A percentile compares a stretch with the other conserved stretches of the same genome.
Conservation (phyloP, 2,113 vertebrate species). For the Saguinus midas region DNA sequence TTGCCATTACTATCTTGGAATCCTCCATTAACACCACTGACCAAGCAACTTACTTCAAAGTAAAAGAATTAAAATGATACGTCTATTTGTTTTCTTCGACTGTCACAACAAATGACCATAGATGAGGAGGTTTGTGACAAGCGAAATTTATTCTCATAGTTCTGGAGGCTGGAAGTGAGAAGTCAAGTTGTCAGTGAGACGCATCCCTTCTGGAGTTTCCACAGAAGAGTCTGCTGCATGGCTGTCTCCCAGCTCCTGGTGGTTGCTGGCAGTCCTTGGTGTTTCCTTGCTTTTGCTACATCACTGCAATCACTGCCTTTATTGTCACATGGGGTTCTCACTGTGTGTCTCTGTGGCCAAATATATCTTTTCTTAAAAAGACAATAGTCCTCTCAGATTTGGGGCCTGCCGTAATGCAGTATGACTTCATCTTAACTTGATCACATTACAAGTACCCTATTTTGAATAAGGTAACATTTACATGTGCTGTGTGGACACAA, state of each 20-base stretch:
- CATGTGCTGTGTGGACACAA: not conserved
- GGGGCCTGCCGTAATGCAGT: not conserved
- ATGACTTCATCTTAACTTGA: not conserved
- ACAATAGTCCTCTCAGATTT: not conserved
- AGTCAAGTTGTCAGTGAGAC: not conserved
- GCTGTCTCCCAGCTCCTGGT: not conserved
- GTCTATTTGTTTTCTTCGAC: accelerated
- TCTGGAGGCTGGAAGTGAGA: not conserved
- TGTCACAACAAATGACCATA: not conserved
- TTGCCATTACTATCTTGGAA: not conserved
- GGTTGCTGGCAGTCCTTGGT: not conserved
- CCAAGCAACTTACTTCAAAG: not conserved
- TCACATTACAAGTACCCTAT: not conserved
- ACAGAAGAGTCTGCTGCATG: not conserved
- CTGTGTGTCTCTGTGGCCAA: not conserved
- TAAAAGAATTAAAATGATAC: not conserved
- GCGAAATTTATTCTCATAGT: not conserved
- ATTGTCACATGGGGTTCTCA: not conserved
- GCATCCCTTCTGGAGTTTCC: not conserved
- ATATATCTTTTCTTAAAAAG: not conserved
- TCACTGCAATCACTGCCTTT: not conserved
- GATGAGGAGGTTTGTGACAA: not conserved
- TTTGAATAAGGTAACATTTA: not conserved
- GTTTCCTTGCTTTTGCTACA: not conserved
- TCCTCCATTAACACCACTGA: not conserved